Evolutionary conservation across 2,888 invertebrate genomes (phyloP).

Genomic region (Nymphalis c-album): DNA sequence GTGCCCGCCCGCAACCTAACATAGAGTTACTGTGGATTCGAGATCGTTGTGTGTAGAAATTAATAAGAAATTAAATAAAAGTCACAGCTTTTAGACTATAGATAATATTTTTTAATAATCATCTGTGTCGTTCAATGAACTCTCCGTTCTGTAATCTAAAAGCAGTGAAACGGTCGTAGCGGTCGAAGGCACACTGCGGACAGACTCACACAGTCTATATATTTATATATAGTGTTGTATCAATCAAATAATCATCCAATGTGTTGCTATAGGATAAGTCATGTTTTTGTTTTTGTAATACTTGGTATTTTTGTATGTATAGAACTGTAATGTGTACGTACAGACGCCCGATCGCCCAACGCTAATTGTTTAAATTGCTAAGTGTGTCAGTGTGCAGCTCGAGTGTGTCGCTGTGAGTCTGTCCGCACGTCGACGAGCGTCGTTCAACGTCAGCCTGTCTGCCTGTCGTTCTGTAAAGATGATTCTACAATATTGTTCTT

Average conservation of each 20-base stretch:
- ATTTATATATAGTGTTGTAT: neutral
- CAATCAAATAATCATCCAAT: neutral
- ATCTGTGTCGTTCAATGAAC: constrained; percentile 12
- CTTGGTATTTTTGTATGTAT: constrained; percentile 9
- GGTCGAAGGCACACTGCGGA: constrained; percentile 24
- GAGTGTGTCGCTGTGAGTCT: constrained; percentile 10
- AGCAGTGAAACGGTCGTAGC: constrained; percentile 32
- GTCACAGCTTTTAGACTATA: constrained; percentile 49
- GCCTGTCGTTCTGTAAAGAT: constrained; percentile 62
- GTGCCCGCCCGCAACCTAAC: constrained; percentile 52
- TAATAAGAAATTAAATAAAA: constrained; percentile 44
- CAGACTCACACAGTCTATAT: constrained; percentile 5
- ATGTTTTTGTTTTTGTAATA: neutral
- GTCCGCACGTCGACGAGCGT: constrained; percentile 23
- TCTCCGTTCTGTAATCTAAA: constrained; percentile 30
- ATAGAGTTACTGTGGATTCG: constrained; percentile 51
- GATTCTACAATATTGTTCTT: constrained; percentile 78
- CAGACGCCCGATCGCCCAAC: too few relatives aligned
- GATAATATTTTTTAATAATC: constrained; percentile 28
- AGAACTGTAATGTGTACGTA: neutral
- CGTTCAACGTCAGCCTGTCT: constrained; percentile 14
- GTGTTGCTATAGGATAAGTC: neutral
- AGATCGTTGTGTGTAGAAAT: constrained; percentile 47
- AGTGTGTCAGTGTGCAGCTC: constrained; percentile 3
- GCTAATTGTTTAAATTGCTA: neutral